Evolutionary conservation across 1,140 invertebrate genomes (phyloP).

Genomic region (Drosophila parabipectinata): DNA sequence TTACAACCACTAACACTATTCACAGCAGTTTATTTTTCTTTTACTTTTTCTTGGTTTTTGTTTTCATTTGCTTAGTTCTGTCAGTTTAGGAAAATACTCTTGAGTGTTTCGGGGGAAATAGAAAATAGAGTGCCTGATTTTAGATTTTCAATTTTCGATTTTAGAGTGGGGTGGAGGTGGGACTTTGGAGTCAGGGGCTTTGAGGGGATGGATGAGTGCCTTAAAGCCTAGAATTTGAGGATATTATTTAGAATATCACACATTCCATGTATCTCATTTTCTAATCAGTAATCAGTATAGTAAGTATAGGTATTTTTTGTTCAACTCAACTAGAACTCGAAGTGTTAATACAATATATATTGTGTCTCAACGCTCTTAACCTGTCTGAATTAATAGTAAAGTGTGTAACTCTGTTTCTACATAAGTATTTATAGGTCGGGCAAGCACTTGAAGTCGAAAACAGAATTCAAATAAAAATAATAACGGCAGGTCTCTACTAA

Average conservation of each 20-base stretch:
- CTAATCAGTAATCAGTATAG: constrained; percentile 36
- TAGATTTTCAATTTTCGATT: too few species aligned
- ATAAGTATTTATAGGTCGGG: constrained; percentile 8
- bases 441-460: constrained; percentile 51
- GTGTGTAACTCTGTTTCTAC: constrained; percentile 39
- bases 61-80: constrained; percentile 57
- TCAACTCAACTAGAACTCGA: constrained; percentile 61
- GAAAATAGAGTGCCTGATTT: constrained; percentile 8
- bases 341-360: constrained; percentile 46
- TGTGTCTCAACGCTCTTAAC: constrained; percentile 51
- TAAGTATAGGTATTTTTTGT: constrained; percentile 42
- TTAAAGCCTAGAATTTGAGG: constrained; percentile 55
- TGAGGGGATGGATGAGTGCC: constrained; percentile 18
- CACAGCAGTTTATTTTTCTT: constrained; percentile 73
- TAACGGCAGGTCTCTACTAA: constrained; percentile 51
- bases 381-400: constrained; percentile 53
- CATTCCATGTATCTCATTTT: constrained; percentile 55
- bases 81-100: constrained; percentile 56
- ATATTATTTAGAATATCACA: constrained; percentile 80
- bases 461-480: constrained; percentile 22
- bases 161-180: neutral
- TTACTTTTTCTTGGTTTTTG: constrained; percentile 13
- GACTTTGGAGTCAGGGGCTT: neutral
- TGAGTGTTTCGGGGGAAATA: constrained; percentile 30
- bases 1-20: constrained; percentile 83